phyloP scores from a whole-genome alignment of 2,113 vertebrate species.

The Oryzias woworae region DNA sequence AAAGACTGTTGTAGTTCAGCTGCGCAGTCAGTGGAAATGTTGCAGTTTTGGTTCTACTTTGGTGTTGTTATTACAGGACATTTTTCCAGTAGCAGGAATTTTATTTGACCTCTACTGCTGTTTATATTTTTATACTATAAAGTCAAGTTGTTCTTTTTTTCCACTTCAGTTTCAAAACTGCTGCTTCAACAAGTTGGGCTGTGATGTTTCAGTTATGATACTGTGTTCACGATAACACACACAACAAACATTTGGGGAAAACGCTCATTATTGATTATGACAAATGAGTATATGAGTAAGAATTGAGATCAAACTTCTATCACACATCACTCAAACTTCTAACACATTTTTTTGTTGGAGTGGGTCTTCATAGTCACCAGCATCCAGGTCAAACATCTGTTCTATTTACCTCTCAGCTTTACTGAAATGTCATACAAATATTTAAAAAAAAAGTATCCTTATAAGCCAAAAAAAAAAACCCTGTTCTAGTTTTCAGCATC shows the following conservation, averaged over 20 bases:
- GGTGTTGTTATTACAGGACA: background rate
- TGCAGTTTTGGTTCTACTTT: conserved; percentile 9
- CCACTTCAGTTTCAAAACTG: conserved; percentile 6
- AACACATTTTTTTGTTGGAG: no score
- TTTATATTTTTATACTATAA: conserved; percentile 1
- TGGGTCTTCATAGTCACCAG: no score
- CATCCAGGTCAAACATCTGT: no score
- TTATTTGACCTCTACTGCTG: no score
- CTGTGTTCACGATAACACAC: background rate
- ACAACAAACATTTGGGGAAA: conserved; percentile 16
- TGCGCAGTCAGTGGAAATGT: background rate
- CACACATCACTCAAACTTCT: background rate
- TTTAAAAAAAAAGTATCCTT: no score
- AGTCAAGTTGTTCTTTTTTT: conserved; percentile 3
- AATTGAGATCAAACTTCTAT: conserved; percentile 53
- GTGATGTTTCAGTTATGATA: conserved; percentile 25
- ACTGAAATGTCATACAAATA: no score
- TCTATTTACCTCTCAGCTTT: no score
- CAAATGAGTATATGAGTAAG: conserved; percentile 28
- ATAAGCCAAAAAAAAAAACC: no score
- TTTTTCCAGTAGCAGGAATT: no score
- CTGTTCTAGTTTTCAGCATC: no score
- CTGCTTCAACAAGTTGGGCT: conserved; percentile 2
- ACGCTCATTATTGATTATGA: conserved; percentile 26
- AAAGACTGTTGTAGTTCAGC: conserved; percentile 51